Evolutionary conservation across 2,888 invertebrate species (phyloP), one percentile per base, ranked within the genome.

Genomic region (Eilema sororculum): DNA sequence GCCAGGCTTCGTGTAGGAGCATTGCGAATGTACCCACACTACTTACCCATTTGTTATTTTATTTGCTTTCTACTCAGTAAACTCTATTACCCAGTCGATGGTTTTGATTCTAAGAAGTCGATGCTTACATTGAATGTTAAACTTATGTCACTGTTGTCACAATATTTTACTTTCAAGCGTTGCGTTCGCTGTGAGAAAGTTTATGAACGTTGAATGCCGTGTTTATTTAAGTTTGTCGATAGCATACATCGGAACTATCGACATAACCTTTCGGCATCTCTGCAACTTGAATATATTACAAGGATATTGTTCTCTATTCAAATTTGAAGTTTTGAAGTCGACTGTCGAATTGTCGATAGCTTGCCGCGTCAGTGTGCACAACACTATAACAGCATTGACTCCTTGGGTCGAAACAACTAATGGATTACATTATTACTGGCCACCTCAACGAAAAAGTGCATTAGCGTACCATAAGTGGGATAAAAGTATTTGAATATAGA

Each of bases 401-500:
- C 84, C 86, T 89, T 87, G 81, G 87, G 84, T 89, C 84, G 86
- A 89, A 91, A 91, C 90, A 89, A 88, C 90, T 93, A 93, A 93
- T 93, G 93, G 91, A 87, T 86, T 86, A 85, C 84, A 86, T 91
- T 93, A 93, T 93, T 94, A 93, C 92, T 84, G 89, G 89, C 87
- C 87, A 91, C 90, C 89, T 91, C 87, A 81, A 90, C 88, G 90
- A 93, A 94, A 94, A 94, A 94, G 90, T 93, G 91, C 94, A 95
- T 95, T 94, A 94, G 91, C 88, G 90, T 90, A 87, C 88, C 82
- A 89, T 92, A 89, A 94, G 91, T 92, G 91, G 92, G 86, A 92
- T 92, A 92, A 92, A 91, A 92, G 91, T 93, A 93, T 94, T 94
- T 93, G 93, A 93, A 94, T 93, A 93, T 91, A 91, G 90, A 91